Evolutionary conservation across 2,113 vertebrate species (phyloP).

Genomic region (Tragelaphus imberbis): DNA sequence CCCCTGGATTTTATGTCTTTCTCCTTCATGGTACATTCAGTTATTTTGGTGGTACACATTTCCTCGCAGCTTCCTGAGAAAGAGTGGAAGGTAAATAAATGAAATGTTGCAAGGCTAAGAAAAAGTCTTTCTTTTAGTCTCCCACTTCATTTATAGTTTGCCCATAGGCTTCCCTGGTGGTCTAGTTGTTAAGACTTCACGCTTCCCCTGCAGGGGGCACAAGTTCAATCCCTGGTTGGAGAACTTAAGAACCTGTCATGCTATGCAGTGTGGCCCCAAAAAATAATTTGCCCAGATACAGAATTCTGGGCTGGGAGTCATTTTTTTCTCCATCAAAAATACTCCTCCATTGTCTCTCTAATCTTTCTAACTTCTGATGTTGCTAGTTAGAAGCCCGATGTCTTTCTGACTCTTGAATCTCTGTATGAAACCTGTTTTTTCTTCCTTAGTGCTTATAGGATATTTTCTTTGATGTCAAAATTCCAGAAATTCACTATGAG

Average conservation of each 20-base stretch:
- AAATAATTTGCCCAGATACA: neutral
- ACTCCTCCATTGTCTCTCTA: neutral
- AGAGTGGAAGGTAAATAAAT: neutral
- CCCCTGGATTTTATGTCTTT: neutral
- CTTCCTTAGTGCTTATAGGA: neutral
- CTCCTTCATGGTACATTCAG: neutral
- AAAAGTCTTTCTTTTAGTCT: neutral
- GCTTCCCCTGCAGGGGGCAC: neutral
- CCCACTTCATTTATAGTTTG: neutral
- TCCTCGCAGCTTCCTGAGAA: neutral
- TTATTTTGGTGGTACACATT: neutral
- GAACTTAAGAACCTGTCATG: neutral
- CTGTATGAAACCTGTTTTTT: neutral
- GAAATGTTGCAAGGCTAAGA: neutral
- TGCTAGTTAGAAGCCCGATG: neutral
- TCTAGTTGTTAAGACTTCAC: neutral
- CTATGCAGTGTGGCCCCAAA: neutral
- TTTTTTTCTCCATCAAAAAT: neutral
- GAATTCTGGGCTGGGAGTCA: neutral
- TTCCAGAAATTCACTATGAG: slow-evolving; percentile 14
- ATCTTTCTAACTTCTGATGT: neutral
- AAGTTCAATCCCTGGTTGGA: neutral
- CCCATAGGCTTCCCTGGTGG: neutral
- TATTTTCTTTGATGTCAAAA: neutral
- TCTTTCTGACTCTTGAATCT: neutral